Evolutionary conservation across 2,888 invertebrate genomes (phyloP).

Genomic region (Chrysodeixis includens): DNA sequence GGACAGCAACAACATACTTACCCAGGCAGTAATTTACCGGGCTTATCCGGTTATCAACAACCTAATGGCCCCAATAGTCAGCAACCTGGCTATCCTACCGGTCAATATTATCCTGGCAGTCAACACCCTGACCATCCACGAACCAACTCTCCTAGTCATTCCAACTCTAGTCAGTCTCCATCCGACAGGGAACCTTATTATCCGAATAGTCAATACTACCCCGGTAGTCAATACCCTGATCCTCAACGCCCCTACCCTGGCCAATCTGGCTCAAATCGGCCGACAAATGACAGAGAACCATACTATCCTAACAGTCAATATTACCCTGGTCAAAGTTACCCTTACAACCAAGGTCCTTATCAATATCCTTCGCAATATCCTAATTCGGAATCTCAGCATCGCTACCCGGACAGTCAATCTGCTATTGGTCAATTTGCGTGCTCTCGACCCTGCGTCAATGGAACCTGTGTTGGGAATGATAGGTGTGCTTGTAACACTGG

Average conservation of each 20-base stretch:
- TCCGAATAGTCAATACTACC: conserved; percentile 1
- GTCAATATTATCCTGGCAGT: background rate
- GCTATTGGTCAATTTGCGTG: background rate
- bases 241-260: background rate
- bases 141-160: background rate
- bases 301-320: conserved; percentile 7
- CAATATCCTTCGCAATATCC: background rate
- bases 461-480: background rate
- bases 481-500: background rate
- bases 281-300: background rate
- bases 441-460: background rate
- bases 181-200: background rate
- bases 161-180: background rate
- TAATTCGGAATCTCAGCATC: background rate
- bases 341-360: background rate
- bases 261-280: background rate
- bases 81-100: background rate
- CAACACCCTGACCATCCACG: background rate
- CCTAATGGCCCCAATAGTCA: background rate
- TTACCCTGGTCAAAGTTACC: background rate
- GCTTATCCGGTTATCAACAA: too few species aligned
- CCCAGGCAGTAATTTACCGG: too few species aligned
- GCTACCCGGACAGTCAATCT: background rate
- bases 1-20: too few species aligned
- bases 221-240: background rate